Percentiles rank a stretch among this genome's conserved stretches.
phyloP scores from a whole-genome alignment of 1,140 invertebrate genomes.

The Cataglyphis hispanica region DNA sequence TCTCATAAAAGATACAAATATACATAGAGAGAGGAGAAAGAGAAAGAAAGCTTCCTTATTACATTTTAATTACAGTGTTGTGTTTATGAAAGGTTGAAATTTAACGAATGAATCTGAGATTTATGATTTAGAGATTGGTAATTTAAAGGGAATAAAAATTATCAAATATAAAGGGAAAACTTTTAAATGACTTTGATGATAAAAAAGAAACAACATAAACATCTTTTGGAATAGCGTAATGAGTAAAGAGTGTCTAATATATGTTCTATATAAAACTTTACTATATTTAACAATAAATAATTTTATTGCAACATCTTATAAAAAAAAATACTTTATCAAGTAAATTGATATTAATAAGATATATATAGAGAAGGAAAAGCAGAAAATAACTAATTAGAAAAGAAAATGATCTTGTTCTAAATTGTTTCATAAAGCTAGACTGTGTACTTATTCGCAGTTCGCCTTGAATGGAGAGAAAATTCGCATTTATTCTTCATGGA shows the following conservation, averaged over 20 bases:
- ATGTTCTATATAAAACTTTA: conserved; percentile 17
- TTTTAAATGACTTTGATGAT: conserved; percentile 45
- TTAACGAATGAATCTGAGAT: conserved; percentile 17
- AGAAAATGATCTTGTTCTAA: conserved; percentile 1
- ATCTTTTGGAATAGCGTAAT: not conserved
- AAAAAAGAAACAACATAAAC: conserved; percentile 8
- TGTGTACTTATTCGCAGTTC: no score
- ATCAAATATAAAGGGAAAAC: not conserved
- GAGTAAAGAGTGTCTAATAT: conserved; percentile 3
- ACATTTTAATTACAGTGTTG: conserved; percentile 47
- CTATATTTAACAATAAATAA: conserved; percentile 36
- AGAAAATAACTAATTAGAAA: not conserved
- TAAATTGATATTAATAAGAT: conserved; percentile 31
- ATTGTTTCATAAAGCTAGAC: conserved; percentile 8
- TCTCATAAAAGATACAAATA: conserved; percentile 21
- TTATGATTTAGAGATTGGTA: conserved; percentile 5
- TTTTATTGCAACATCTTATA: conserved; percentile 28
- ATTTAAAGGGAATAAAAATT: conserved; percentile 22
- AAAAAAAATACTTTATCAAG: conserved; percentile 6
- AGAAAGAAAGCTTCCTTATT: not conserved
- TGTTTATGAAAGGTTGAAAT: conserved; percentile 52
- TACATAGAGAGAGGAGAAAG: not conserved
- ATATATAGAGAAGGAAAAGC: not conserved
- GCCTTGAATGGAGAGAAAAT: no score
- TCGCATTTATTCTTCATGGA: no score